Base-by-base conservation (phyloP, 1,140 invertebrate genomes). In the Plodia interpunctella region DNA sequence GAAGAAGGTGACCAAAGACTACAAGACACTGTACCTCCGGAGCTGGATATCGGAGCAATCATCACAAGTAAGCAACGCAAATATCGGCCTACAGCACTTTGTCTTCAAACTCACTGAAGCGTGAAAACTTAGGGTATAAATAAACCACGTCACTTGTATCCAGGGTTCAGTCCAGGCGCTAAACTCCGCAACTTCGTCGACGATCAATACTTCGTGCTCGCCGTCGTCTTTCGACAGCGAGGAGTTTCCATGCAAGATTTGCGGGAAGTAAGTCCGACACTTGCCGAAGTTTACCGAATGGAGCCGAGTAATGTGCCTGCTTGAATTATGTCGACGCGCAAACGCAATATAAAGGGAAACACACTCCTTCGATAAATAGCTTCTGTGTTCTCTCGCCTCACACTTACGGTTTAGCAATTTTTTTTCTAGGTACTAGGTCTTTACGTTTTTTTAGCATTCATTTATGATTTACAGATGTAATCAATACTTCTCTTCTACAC, bases 1-100 rank as follows among this genome's bases (percentile, higher is more conserved):
- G 98, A 99, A 99, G 90, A 98, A 98, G 89, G 93, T 97, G 13
- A 98, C 96, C 70, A 94, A 95, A 57, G 96, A 98, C 80, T 97
- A 91, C 74, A 93, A 93, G 68, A 76, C 76, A 18, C 50, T 84
- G 59, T 88, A 83, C 63, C 71, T 89, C 55, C 73, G 79, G 60
- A 87, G 87, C 74, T 89, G 87, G 87, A 72, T 62, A 62, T 62
- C 62, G 65, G 78, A 88, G 19, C 66, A 68, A 59, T 62, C 73
- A 35, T 58, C 70, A 58, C 86, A 87, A 83, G 86, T 88, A 87
- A 88, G 86, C 83, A 80, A 60, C 60, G 65, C 70, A 60, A 80
- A 76, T 72, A 66, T 71, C 64, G 80, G 73, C 54, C 75, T 83
- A 55, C 66, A 70, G 49, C 77, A 82, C 56, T 84, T 78, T 78